Base-by-base conservation (phyloP, 2,797 vertebrate species). In the Eurystomus glaucurus region DNA sequence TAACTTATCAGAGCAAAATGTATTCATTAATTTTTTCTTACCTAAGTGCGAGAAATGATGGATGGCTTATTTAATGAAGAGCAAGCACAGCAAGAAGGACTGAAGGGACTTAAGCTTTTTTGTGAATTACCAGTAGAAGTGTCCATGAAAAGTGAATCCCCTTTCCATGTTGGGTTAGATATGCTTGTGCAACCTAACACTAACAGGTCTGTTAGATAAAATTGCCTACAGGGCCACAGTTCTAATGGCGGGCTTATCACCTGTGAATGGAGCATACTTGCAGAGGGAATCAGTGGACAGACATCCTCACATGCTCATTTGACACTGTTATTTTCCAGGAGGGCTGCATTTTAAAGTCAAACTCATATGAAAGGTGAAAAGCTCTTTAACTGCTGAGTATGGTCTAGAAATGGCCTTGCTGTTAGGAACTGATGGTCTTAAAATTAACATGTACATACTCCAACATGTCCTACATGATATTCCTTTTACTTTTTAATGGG, bases 401-500 rank as follows among this genome's bases (percentile, higher is more conserved):
- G 28, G 72, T 92, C 70, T 72, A 85, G 85, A 89, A 91, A 83
- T 43, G 45, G 31, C 41, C n/a, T 88, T 80, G 62, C 62, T 80
- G 5, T 91, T 97, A 83, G 84, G 66, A 90, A 46, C 19, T 61
- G 78, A 61, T 80, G n/a, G 61, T 85, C 86, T 85, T 74, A 87
- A 93, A 84, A 90, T 69, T 65, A 84, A 69, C 0, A 2, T 69
- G 21, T 33, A 60, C 37, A 22, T 62, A 37, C 18, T 92, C n/a
- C 35, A 54, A n/a, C 28, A 25, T 69, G 17, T 62, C 85, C 48
- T 65, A 71, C 23, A 1, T 94, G n/a, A 60, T 83, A 55, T 41
- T 91, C 31, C n/a, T 92, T 88, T 87, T 76, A 48, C 48, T 83
- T 91, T 84, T 92, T 61, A 75, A 58, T 35, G 11, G 37, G n/a